These are phyloP conservation scores for Nyctibius grandis DNA, from an alignment of 2,797 vertebrate species.

Conservation along the genomic window DNA sequence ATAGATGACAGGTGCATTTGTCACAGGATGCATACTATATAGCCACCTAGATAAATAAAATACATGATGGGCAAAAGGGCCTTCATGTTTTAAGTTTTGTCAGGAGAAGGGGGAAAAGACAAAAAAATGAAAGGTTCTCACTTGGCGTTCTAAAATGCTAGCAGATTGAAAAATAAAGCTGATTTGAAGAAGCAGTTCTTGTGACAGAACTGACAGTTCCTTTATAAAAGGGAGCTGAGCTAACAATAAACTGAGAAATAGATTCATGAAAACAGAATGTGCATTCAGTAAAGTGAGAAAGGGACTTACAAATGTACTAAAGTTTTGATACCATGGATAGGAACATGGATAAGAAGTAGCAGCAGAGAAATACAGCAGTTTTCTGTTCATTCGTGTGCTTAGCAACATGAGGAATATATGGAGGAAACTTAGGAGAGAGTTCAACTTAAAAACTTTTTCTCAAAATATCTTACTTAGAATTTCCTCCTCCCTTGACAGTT, in stretches of 20 bases:
- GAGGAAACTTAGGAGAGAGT: neutral
- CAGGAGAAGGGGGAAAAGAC: neutral
- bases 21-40: neutral
- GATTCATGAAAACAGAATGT: neutral
- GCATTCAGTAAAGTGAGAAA: neutral
- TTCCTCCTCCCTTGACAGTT: neutral
- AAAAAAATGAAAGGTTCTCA: neutral
- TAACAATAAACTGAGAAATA: constrained; percentile 40
- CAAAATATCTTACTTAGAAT: neutral
- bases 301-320: neutral
- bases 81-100: neutral
- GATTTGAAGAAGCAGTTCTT: constrained; percentile 15
- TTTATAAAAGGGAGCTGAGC: constrained; percentile 17
- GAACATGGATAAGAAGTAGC: neutral
- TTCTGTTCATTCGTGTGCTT: neutral
- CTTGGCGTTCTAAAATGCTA: neutral
- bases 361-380: neutral
- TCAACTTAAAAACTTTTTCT: neutral
- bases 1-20: constrained; percentile 38
- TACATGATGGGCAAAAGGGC: neutral
- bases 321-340: neutral
- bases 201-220: neutral
- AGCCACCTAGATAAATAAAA: constrained; percentile 9
- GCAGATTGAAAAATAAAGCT: constrained; percentile 15
- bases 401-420: neutral